A percentile compares a stretch with the other conserved stretches of the same genome.
Conservation (phyloP, 2,797 vertebrate species). For the Thripadectes ignobilis region DNA sequence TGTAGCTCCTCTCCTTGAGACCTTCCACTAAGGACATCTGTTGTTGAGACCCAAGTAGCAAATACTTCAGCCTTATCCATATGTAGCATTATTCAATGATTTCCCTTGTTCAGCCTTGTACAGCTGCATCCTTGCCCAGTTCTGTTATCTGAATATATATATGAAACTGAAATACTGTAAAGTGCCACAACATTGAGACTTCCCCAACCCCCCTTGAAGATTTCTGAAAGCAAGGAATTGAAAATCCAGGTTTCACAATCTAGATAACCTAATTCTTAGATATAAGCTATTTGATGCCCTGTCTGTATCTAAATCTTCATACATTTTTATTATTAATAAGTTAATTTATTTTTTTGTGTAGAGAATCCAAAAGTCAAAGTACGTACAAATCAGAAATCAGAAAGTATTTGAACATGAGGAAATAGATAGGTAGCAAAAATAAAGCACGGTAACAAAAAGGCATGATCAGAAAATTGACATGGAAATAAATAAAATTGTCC, state of each 20-base stretch:
- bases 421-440: not conserved
- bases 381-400: not conserved
- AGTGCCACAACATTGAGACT: not conserved
- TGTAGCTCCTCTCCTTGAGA: no score
- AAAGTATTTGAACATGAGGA: not conserved
- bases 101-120: no score
- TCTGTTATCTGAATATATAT: not conserved
- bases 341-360: not conserved
- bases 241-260: not conserved
- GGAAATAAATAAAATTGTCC: not conserved
- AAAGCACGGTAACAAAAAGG: not conserved
- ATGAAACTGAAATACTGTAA: not conserved
- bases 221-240: not conserved
- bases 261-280: not conserved
- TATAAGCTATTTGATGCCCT: not conserved
- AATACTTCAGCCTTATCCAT: no score
- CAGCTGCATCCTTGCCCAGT: not conserved
- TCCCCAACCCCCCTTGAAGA: not conserved
- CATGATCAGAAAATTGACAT: not conserved
- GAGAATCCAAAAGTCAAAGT: not conserved
- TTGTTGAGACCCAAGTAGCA: no score
- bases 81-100: no score
- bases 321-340: not conserved
- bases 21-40: no score
- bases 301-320: not conserved